Evolutionary conservation across 2,797 vertebrate genomes (phyloP).

Genomic region (Acanthiza pusilla): DNA sequence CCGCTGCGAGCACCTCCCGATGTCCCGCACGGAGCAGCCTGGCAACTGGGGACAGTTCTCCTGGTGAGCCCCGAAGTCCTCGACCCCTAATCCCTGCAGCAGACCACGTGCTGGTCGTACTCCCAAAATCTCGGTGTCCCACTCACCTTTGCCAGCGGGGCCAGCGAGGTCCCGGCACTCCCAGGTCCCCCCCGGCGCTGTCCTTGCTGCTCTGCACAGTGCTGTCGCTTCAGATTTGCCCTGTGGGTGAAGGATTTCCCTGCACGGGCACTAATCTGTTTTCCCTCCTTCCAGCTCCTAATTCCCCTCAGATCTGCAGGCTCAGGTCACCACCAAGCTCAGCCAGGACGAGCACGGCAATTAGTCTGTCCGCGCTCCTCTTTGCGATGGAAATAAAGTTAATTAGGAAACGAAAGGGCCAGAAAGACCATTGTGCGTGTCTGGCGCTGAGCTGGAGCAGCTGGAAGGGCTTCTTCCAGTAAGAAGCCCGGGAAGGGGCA

Average conservation of each 20-base stretch:
- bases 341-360: background rate
- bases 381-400: background rate
- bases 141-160: fast-evolving
- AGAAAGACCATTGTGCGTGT: background rate
- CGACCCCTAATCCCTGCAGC: background rate
- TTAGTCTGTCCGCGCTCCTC: background rate
- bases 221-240: background rate
- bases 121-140: background rate
- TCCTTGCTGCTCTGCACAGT: background rate
- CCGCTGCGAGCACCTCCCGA: fast-evolving
- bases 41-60: background rate
- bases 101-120: fast-evolving
- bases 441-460: background rate
- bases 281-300: slow-evolving; percentile 48
- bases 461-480: background rate
- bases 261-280: slow-evolving; percentile 19
- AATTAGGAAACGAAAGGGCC: background rate
- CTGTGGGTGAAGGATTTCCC: slow-evolving; percentile 1
- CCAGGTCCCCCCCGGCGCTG: background rate
- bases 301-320: background rate
- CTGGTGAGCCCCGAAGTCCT: fast-evolving
- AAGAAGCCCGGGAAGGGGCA: background rate
- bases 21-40: fast-evolving
- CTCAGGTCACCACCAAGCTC: background rate
- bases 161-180: fast-evolving